A percentile compares a stretch with the other conserved stretches of the same genome.
Conservation (phyloP, 2,113 vertebrate genomes). For the Mirounga angustirostris region DNA sequence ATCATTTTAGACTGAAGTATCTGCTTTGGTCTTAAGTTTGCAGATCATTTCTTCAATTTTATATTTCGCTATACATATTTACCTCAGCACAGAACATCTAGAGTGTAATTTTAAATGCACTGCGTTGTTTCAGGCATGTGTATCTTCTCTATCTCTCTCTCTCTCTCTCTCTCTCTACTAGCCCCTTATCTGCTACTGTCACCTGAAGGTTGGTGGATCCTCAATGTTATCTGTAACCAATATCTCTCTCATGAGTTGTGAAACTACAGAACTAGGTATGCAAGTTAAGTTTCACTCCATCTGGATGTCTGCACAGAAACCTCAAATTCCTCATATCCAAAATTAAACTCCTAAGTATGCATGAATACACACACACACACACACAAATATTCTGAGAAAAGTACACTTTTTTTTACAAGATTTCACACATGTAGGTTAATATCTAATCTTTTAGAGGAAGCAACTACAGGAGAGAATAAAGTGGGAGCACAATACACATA, state of each 20-base stretch:
- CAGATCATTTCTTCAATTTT: not conserved
- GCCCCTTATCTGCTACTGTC: not conserved
- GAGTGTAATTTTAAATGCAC: not conserved
- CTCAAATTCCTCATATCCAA: not conserved
- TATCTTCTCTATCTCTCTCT: not conserved
- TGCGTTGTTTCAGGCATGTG: not conserved
- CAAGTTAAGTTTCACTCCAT: not conserved
- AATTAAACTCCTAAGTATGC: not conserved
- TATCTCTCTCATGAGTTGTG: not conserved
- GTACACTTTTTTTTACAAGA: not conserved
- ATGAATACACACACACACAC: not conserved
- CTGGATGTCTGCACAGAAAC: not conserved
- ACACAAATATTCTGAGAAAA: not conserved
- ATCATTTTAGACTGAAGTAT: not conserved
- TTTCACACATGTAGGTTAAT: not conserved
- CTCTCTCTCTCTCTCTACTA: not conserved
- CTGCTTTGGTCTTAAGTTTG: not conserved
- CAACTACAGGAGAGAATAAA: not conserved
- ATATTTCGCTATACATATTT: not conserved
- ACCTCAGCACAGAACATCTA: not conserved
- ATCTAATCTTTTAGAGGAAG: not conserved
- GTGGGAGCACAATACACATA: not conserved
- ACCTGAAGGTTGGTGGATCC: not conserved
- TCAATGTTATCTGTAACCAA: not conserved
- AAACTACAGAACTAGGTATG: not conserved